These are phyloP conservation scores for Hozukius guyotensis DNA, from an alignment of 2,797 vertebrate genomes.

Conservation along the genomic window DNA sequence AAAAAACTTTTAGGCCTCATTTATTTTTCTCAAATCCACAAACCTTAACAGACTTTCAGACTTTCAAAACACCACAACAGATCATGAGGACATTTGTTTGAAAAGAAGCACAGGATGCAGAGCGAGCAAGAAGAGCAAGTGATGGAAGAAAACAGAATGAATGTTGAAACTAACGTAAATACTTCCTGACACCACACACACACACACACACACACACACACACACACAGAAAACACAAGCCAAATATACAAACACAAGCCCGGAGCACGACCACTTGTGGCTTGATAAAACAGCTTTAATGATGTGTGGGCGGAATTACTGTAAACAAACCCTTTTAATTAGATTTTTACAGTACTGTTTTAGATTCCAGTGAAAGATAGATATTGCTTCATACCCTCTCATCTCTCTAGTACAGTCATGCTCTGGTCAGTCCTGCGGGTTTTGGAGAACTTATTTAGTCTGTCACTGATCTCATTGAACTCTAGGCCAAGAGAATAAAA, in stretches of 20 bases:
- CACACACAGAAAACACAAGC: conserved; percentile 35
- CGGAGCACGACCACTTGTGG: conserved; percentile 64
- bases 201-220: conserved; percentile 24
- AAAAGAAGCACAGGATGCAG: conserved; percentile 34
- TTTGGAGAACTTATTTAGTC: conserved; percentile 62
- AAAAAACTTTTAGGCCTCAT: background rate
- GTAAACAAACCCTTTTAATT: conserved; percentile 76
- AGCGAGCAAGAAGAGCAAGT: background rate
- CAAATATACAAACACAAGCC: conserved; percentile 61
- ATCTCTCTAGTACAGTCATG: conserved; percentile 66
- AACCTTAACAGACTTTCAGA: background rate
- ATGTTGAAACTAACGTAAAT: too few relatives aligned
- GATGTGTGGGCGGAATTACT: conserved; percentile 66
- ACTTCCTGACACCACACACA: conserved; percentile 23
- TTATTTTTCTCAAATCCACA: conserved; percentile 4
- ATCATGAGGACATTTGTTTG: background rate
- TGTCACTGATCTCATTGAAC: conserved; percentile 66
- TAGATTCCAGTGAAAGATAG: conserved; percentile 55
- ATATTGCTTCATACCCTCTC: conserved; percentile 64
- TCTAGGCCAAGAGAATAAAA: conserved; percentile 60
- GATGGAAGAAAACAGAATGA: background rate
- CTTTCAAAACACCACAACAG: conserved; percentile 11
- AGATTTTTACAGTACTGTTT: conserved; percentile 66
- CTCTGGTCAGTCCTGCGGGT: conserved; percentile 64
- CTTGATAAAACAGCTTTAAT: conserved; percentile 70